These are phyloP conservation scores for Ammospiza caudacuta DNA, from an alignment of 2,113 vertebrate species.

Conservation along the genomic window DNA sequence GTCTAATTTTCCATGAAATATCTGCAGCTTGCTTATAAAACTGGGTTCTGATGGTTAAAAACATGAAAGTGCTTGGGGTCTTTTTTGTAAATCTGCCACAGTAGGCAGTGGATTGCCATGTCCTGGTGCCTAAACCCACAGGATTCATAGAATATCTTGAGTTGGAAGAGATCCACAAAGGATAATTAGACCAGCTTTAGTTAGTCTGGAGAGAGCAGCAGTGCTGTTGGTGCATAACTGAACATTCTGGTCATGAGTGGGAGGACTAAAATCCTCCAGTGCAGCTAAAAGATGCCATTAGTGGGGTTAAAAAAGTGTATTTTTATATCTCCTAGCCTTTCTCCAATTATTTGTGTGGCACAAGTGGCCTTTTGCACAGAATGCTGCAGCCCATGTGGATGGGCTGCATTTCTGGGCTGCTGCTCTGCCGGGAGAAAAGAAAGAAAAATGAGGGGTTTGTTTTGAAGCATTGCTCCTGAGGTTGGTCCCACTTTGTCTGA, in stretches of 20 bases:
- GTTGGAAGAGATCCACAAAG: background rate
- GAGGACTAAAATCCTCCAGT: background rate
- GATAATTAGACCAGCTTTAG: background rate
- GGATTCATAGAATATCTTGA: background rate
- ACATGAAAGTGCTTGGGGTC: background rate
- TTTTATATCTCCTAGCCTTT: background rate
- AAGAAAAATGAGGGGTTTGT: background rate
- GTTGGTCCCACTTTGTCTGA: background rate
- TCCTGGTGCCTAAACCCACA: background rate
- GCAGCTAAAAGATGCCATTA: background rate
- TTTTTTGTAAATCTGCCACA: background rate
- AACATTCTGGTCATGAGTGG: fast-evolving
- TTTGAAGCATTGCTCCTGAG: background rate
- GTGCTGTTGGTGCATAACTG: background rate
- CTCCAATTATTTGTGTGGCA: background rate
- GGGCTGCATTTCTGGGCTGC: background rate
- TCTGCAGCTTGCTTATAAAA: background rate
- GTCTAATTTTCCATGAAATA: background rate
- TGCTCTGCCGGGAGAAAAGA: background rate
- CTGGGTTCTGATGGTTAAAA: background rate
- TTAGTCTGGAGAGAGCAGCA: background rate
- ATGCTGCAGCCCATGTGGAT: background rate
- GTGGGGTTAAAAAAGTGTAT: fast-evolving
- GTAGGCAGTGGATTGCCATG: background rate
- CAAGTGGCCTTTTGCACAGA: background rate